Conservation (phyloP, 2,797 vertebrate genomes). For the Eulemur mongoz region DNA sequence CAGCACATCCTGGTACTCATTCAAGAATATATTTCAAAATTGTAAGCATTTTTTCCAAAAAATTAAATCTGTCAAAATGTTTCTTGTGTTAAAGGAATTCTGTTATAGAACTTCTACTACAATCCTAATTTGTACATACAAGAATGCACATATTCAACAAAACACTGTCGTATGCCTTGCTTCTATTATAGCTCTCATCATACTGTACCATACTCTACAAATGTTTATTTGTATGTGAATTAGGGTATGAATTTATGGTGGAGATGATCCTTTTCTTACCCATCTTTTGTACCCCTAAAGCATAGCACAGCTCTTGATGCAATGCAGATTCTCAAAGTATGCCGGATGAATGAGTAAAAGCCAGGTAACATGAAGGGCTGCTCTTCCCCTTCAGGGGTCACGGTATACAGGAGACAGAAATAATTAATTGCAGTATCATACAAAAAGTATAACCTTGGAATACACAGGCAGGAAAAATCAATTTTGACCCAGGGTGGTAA, state of each 20-base stretch:
- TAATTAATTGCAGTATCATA: not conserved
- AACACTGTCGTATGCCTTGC: not conserved
- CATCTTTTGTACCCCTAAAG: not conserved
- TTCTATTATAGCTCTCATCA: not conserved
- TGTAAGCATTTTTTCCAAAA: not conserved
- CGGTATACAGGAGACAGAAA: not conserved
- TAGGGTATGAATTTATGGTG: not conserved
- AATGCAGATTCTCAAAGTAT: conserved; percentile 17
- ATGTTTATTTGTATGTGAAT: not conserved
- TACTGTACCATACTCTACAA: not conserved
- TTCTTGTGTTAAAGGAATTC: not conserved
- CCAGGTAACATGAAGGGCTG: not conserved
- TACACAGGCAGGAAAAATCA: not conserved
- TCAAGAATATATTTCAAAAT: not conserved
- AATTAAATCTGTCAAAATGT: not conserved
- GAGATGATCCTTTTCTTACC: not conserved
- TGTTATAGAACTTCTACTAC: not conserved
- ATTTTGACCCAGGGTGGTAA: conserved; percentile 11
- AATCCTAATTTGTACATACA: not conserved
- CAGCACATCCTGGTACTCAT: not conserved
- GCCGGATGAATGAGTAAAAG: not conserved
- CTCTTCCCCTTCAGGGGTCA: not conserved
- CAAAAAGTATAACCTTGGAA: not conserved
- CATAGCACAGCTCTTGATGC: not conserved
- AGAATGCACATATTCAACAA: not conserved